Evolutionary conservation across 2,888 invertebrate genomes (phyloP), one percentile per base, ranked within the genome.

Genomic region (Dyspetes luteomarginatus): DNA sequence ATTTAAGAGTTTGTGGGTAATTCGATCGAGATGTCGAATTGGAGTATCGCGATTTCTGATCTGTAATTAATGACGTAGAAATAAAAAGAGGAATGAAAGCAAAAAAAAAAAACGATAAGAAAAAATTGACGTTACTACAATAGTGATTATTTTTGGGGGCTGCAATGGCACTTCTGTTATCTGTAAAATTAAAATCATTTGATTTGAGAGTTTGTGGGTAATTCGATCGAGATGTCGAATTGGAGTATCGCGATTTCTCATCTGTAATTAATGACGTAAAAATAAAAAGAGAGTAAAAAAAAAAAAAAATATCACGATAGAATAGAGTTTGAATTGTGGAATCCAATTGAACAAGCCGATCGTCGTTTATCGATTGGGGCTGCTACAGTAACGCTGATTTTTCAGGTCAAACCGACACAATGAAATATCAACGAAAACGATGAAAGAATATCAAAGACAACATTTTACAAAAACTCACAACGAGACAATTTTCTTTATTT

Each of bases 331-430:
- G 74, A 78, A 82, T 82, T 72, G 67, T 68, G 56, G 77, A 86
- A 86, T 85, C 80, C 79, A 85, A 85, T 84, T 82, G 69, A 52
- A 81, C 65, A 55, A 82, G 28, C 83, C 81, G 86, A 84, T 82
- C 76, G 65, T 60, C 79, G 72, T 62, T 78, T 84, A 87, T 86
- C 85, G 86, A 88, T 76, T 83, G 73, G 22, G 24, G 26, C n/a
- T 0, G 43, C n/a, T 19, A 43, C 19, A 19, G 50, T 15, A 50
- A 50, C 50, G 50, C 17, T 17, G 22, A 36, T 12, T 36, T 67
- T 41, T 5, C 52, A 24, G 26, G 9, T 41, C 41, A 55, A 52
- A 68, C 55, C 15, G 19, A 3, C 41, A 69, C 55, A 43, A 30
- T 36, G 7, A 9, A 55, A 52, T 36, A 50, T 50, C 24, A 15